phyloP scores from a whole-genome alignment of 37 sponge, comb jelly and placozoan genomes.

The Ianthella basta region DNA sequence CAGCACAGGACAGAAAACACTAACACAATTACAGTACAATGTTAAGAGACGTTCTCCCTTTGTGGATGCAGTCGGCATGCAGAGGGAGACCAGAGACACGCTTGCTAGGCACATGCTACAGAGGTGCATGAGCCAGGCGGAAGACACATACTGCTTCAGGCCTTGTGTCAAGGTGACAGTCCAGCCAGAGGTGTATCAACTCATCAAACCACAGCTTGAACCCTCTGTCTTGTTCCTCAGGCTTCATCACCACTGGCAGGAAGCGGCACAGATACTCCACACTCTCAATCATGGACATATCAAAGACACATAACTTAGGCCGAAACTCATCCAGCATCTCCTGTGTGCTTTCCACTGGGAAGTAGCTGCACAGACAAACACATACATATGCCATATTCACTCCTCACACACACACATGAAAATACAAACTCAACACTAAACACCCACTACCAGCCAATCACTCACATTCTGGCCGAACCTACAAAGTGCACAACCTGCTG shows the following conservation, averaged over 20 bases:
- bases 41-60: no score
- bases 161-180: constrained; percentile 10
- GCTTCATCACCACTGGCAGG: constrained; percentile 70
- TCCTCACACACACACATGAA: constrained; percentile 14
- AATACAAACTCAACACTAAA: not conserved
- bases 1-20: not conserved
- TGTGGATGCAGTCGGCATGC: no score
- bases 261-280: constrained; percentile 57
- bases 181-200: constrained; percentile 70
- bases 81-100: no score
- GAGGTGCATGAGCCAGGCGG: not conserved
- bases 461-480: constrained; percentile 57
- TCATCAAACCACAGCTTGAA: constrained; percentile 92
- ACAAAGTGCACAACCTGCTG: constrained; percentile 37
- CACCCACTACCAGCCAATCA: not conserved
- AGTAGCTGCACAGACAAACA: constrained; percentile 65
- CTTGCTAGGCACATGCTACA: no score
- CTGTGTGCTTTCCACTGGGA: constrained; percentile 82
- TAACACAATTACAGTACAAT: no score
- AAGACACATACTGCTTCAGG: not conserved
- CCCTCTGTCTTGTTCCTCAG: constrained; percentile 56
- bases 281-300: constrained; percentile 57
- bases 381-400: not conserved
- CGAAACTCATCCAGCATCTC: constrained; percentile 94
- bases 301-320: constrained; percentile 84